Base-by-base conservation (phyloP, 2,113 vertebrate genomes). In the Lepus americanus region DNA sequence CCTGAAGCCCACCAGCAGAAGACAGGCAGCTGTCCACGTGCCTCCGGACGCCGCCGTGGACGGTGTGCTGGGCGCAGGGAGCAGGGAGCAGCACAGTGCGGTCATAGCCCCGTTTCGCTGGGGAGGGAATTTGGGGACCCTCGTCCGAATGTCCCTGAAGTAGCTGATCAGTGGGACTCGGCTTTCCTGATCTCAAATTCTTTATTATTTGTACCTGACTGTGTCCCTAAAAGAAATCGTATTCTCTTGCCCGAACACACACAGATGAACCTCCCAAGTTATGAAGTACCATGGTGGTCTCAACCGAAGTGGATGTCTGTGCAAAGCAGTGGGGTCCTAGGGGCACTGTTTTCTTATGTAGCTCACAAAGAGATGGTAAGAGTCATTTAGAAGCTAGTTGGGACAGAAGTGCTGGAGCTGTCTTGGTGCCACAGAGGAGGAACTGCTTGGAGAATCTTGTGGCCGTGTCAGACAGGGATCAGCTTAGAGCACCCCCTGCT, bases 341-440 rank as follows among this genome's bases (percentile, higher is more conserved):
- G 67, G 80, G 5, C 17, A 67, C 27, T 66, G 17, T 78, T 82
- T 73, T 44, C 53, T 53, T 80, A 63, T 4, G 29, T 1, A 53
- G 27, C 20, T 51, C 63, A 79, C 59, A 93, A 74, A 69, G 55
- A 84, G 29, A 93, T 72, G 55, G 70, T 66, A 51, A 90, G 78
- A 83, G 3, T 87, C 23, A 90, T 44, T 87, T 73, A 19, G 87
- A 94, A 49, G 49, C n/a, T 8, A 36, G 20, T 36, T 63, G 69
- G 44, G 36, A 33, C 29, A 16, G 87, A 89, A 76, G 36, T 67
- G 44, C 33, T 49, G 27, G 44, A 74, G 31, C 6, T 44, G 20
- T 78, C 23, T 20, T 55, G 8, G 49, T 33, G 10, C 69, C 67
- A 59, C 25, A 61, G 17, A 76, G 59, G 76, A 92, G 14, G 25